Conservation (phyloP, 2,113 vertebrate genomes). For the Chrysemys picta region DNA sequence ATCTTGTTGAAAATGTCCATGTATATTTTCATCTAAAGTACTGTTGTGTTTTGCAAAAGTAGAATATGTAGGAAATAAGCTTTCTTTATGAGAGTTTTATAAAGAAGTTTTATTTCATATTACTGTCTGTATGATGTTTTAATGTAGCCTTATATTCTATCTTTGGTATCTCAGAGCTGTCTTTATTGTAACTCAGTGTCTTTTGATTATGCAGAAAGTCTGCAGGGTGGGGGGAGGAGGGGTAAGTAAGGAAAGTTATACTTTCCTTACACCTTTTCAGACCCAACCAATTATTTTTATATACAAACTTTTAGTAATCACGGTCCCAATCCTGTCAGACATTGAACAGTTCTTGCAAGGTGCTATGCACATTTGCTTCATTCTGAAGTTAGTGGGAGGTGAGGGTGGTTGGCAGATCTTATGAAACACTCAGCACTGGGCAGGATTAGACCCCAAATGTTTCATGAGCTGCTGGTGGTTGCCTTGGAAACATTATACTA, state of each 20-base stretch:
- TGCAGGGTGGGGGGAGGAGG: conserved; percentile 1
- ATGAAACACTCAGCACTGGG: not conserved
- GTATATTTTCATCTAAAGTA: not conserved
- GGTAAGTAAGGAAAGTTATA: conserved; percentile 19
- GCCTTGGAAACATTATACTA: conserved; percentile 28
- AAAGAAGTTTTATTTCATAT: not conserved
- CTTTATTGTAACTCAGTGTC: conserved; percentile 3
- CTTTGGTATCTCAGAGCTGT: not conserved
- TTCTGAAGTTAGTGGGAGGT: not conserved
- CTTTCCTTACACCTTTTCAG: conserved; percentile 25
- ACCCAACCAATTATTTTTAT: not conserved
- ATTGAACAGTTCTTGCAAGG: conserved; percentile 11
- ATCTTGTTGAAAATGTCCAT: not conserved
- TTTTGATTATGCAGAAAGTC: conserved; percentile 29
- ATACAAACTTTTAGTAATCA: not conserved
- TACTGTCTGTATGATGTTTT: not conserved
- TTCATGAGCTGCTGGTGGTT: conserved; percentile 17
- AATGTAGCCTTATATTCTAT: conserved; percentile 8
- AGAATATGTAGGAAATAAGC: not conserved
- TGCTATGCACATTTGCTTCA: not conserved
- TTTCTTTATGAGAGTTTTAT: conserved; percentile 2
- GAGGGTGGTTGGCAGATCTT: not conserved
- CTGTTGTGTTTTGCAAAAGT: not conserved
- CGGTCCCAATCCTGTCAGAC: not conserved
- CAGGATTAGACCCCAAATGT: not conserved